phyloP scores from a whole-genome alignment of 30 jellyfish, hydroid and myxozoan genomes.

The Aurelia aurita complex sp. Pacific region DNA sequence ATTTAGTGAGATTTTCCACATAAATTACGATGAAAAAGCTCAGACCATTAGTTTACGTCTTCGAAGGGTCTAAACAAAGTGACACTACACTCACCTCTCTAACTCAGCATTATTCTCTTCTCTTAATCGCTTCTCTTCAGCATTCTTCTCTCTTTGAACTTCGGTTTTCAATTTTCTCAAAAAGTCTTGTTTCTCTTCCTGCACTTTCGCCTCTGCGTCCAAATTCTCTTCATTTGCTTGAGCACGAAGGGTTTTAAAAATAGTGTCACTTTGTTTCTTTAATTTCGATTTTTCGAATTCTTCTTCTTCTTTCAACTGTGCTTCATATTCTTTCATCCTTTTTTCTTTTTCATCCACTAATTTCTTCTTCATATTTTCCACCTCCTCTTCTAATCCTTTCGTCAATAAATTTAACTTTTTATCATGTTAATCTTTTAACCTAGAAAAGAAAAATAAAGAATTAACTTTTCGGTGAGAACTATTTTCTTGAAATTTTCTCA shows the following conservation, averaged over 20 bases:
- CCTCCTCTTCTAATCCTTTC: slow-evolving; percentile 40
- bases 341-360: slow-evolving; percentile 29
- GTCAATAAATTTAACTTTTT: slow-evolving; percentile 25
- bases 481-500: too few relatives aligned
- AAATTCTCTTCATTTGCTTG: slow-evolving; percentile 69
- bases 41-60: too few relatives aligned
- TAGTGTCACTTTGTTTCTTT: slow-evolving; percentile 46
- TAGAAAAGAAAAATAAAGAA: background rate
- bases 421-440: slow-evolving; percentile 39
- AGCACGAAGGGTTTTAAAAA: slow-evolving; percentile 52
- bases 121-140: slow-evolving; percentile 34
- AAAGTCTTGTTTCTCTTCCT: slow-evolving; percentile 65
- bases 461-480: too few relatives aligned
- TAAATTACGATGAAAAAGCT: too few relatives aligned
- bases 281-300: slow-evolving; percentile 65
- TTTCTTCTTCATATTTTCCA: slow-evolving; percentile 26
- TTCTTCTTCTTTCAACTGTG: slow-evolving; percentile 47
- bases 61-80: too few relatives aligned
- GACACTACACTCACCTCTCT: slow-evolving; percentile 28
- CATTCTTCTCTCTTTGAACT: slow-evolving; percentile 38
- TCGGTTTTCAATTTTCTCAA: slow-evolving; percentile 54
- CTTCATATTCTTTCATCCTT: slow-evolving; percentile 46
- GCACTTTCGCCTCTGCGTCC: slow-evolving; percentile 69
- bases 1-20: too few relatives aligned
- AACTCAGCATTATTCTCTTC: slow-evolving; percentile 46